Evolutionary conservation across 1,140 invertebrate genomes (phyloP), one percentile per base, ranked within the genome.

Genomic region (Amphibalanus amphitrite): DNA sequence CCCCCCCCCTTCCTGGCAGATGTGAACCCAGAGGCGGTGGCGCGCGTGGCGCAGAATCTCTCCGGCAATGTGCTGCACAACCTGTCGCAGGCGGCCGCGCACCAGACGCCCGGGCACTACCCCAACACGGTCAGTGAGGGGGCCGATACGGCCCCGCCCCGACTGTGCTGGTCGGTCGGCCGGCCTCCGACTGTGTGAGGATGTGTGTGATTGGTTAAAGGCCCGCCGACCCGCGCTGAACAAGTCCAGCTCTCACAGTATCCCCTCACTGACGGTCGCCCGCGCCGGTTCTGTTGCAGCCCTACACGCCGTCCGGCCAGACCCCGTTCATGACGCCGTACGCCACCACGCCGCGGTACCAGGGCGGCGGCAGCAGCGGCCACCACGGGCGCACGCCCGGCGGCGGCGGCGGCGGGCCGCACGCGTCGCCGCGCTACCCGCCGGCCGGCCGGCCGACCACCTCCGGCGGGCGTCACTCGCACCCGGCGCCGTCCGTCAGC

Each of bases 321-420:
- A 93, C 91, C 0, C 92, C 92, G 0, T 93, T 90, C 80, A 90
- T 94, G 88, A 93, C 92, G 0, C 91, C 91, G 0, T 93, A 91
- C 77, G 87, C 76, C 33, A 65, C 69, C 23, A 76, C 75, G 1
- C 76, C 76, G 13, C 71, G 72, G 30, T 75, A 74, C 69, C 71
- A 72, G 30, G 71, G 74, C 65, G 71, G 74, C 65, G 38, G 69
- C 29, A 70, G 74, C 38, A 72, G 70, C 71, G 75, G 29, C 75
- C 74, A 29, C 72, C 72, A 0, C 71, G 70, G n/a, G n/a, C n/a
- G n/a, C n/a, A n/a, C 15, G 38, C 73, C 15, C 69, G 70, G 38
- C 65, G 71, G 26, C 70, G 72, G 13, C 68, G 71, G 33, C 47
- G 38, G 0, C 70, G 64, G 25, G 71, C 67, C 67, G 28, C 28